Evolutionary conservation across 92 coral and sea anemone species (phyloP).

Genomic region (Zoanthus sociatus): DNA sequence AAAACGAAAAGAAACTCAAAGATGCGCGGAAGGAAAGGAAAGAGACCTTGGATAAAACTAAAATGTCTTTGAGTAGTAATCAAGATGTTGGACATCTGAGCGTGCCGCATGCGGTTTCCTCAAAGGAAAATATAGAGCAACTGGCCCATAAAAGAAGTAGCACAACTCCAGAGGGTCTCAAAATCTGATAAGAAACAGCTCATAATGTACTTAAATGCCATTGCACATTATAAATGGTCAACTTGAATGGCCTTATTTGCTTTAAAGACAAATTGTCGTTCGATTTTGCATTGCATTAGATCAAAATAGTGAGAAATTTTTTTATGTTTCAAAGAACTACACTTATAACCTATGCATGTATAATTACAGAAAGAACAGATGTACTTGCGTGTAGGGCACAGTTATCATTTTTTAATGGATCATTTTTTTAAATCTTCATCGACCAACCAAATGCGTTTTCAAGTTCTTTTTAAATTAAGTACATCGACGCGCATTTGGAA

Average conservation of each 20-base stretch:
- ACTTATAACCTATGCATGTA: background rate
- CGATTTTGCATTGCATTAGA: background rate
- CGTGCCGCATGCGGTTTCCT: background rate
- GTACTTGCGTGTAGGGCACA: no score
- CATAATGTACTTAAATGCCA: background rate
- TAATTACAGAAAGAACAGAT: no score
- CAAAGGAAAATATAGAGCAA: slow-evolving; percentile 20
- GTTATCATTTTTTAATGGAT: no score
- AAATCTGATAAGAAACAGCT: background rate
- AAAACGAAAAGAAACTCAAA: slow-evolving; percentile 72
- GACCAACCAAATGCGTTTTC: no score
- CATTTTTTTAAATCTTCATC: no score
- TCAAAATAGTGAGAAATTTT: background rate
- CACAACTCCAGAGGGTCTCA: slow-evolving; percentile 12
- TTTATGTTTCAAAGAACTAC: background rate
- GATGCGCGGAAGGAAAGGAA: slow-evolving; percentile 66
- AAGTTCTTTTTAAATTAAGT: no score
- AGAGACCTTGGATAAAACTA: slow-evolving; percentile 37
- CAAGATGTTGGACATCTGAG: slow-evolving; percentile 1
- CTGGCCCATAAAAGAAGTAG: background rate
- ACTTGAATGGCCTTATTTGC: background rate
- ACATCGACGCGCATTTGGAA: no score
- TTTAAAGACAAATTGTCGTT: background rate
- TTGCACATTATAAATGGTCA: background rate
- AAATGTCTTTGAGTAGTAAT: background rate